Conservation (phyloP, 2,113 vertebrate genomes). For the Marmota monax region DNA sequence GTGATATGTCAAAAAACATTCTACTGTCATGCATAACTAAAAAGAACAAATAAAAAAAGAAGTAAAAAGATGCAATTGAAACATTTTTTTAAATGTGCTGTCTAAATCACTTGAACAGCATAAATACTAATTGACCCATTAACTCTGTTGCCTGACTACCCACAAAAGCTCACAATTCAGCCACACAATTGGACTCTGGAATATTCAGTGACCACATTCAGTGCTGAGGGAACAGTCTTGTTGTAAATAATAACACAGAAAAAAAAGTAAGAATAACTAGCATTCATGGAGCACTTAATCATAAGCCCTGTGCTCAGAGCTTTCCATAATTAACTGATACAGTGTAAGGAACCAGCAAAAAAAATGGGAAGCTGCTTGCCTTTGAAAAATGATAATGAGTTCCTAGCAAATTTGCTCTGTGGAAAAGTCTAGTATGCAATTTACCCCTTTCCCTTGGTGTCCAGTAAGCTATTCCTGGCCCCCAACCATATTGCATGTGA, state of each 20-base stretch:
- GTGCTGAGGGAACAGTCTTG: not conserved
- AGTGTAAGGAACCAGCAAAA: not conserved
- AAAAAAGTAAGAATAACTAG: not conserved
- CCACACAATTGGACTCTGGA: not conserved
- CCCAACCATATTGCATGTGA: not conserved
- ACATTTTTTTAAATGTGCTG: not conserved
- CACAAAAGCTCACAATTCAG: not conserved
- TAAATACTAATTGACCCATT: not conserved
- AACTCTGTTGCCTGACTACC: not conserved
- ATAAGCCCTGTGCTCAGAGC: not conserved
- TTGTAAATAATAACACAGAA: not conserved
- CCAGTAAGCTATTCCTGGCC: not conserved
- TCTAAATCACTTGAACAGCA: not conserved
- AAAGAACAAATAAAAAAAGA: no score
- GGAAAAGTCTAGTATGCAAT: not conserved
- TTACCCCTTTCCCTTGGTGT: not conserved
- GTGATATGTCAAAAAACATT: no score
- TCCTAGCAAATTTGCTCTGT: not conserved
- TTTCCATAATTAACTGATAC: constrained; percentile 19
- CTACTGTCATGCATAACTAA: no score
- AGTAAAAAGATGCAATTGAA: no score
- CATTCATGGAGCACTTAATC: not conserved
- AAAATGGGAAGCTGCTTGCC: not conserved
- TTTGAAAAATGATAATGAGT: constrained; percentile 41
- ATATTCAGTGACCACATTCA: not conserved